Evolutionary conservation across 2,797 vertebrate genomes (phyloP).

Genomic region (Ctenosaura bakeri): DNA sequence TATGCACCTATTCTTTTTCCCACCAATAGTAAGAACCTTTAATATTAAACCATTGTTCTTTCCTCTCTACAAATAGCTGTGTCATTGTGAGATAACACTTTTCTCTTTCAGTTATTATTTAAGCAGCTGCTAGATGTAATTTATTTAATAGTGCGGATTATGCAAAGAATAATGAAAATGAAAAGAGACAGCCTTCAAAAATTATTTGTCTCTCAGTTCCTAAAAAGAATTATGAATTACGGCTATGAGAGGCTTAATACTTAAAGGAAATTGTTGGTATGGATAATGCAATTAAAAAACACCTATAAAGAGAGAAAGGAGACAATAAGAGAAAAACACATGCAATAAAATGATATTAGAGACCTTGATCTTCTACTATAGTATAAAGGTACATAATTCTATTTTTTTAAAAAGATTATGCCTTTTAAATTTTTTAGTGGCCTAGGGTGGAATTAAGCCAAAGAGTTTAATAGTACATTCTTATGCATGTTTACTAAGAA

Average conservation of each 20-base stretch:
- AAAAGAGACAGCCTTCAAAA: slow-evolving; percentile 51
- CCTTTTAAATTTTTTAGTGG: neutral
- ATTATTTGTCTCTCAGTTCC: slow-evolving; percentile 47
- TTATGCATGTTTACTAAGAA: neutral
- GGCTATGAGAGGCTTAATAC: slow-evolving; percentile 31
- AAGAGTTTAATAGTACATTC: neutral
- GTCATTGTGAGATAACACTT: slow-evolving; percentile 38
- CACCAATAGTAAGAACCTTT: slow-evolving; percentile 24
- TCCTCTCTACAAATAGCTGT: slow-evolving; percentile 19
- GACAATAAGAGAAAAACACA: no score
- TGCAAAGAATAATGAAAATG: slow-evolving; percentile 46
- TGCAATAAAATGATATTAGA: neutral
- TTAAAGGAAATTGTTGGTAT: slow-evolving; percentile 11
- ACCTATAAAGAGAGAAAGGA: slow-evolving; percentile 33
- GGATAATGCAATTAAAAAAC: slow-evolving; percentile 22
- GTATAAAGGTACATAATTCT: neutral
- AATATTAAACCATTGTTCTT: slow-evolving; percentile 15
- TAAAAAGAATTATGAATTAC: slow-evolving; percentile 49
- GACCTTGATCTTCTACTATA: neutral
- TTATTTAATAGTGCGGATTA: slow-evolving; percentile 34
- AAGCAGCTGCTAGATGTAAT: slow-evolving; percentile 53
- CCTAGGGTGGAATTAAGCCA: neutral
- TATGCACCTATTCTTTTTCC: neutral
- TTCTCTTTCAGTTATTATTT: slow-evolving; percentile 41
- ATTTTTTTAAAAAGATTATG: neutral